phyloP scores from a whole-genome alignment of 2,113 vertebrate species.

The Helogale parvula region DNA sequence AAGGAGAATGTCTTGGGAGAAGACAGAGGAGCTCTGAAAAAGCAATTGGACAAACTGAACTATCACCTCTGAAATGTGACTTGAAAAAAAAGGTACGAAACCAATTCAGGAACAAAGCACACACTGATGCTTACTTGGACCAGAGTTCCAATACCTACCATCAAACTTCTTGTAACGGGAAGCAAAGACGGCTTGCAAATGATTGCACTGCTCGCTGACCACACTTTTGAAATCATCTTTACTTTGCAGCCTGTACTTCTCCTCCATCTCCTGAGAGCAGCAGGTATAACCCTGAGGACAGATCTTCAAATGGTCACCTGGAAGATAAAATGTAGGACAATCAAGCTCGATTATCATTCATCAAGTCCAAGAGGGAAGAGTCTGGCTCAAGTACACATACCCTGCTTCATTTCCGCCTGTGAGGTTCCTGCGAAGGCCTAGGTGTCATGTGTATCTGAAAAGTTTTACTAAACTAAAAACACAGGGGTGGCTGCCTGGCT shows the following conservation, averaged over 20 bases:
- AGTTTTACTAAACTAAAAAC: neutral
- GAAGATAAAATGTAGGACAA: constrained; percentile 71
- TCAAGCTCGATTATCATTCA: constrained; percentile 4
- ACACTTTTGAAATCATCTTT: constrained; percentile 94
- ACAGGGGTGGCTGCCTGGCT: neutral
- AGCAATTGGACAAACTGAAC: neutral
- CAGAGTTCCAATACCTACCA: constrained; percentile 81
- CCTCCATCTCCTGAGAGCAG: constrained; percentile 99
- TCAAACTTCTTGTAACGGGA: constrained; percentile 95
- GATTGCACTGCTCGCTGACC: constrained; percentile 90
- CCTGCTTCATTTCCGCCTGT: neutral
- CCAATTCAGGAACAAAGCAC: neutral
- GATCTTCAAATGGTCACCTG: constrained; percentile 96
- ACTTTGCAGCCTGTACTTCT: constrained; percentile 95
- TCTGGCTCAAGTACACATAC: neutral
- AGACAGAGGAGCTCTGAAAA: constrained; percentile 9
- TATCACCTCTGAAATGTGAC: neutral
- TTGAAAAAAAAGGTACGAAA: neutral
- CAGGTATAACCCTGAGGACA: constrained; percentile 96
- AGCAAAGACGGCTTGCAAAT: constrained; percentile 92
- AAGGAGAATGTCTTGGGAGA: constrained; percentile 17
- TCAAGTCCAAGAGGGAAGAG: neutral
- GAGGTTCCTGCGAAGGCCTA: neutral
- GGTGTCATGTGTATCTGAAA: neutral
- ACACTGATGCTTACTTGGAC: neutral